Percentiles rank a stretch among this genome's conserved stretches.
These are phyloP conservation scores for Hetaerina titia DNA, from an alignment of 2,888 invertebrate genomes.

Conservation along the genomic window DNA sequence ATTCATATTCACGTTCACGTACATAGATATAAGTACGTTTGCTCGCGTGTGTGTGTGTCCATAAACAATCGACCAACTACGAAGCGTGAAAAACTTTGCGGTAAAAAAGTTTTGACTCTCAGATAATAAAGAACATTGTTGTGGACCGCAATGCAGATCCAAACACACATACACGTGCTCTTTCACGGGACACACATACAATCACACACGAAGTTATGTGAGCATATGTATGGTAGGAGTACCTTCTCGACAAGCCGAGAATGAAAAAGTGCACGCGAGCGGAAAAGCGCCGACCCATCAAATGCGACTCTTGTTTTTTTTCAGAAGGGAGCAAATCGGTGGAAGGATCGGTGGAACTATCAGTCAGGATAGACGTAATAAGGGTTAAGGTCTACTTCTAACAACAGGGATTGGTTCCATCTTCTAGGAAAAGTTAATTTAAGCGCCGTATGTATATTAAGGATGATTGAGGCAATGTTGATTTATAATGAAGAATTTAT, in stretches of 20 bases:
- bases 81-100: neutral
- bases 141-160: conserved; percentile 49
- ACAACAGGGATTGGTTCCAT: neutral
- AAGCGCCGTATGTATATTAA: neutral
- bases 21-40: neutral
- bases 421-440: neutral
- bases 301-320: neutral
- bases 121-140: conserved; percentile 22
- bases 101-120: neutral
- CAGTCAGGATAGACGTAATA: neutral
- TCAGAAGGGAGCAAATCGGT: neutral
- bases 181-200: neutral
- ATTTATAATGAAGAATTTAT: neutral
- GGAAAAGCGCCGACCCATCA: neutral
- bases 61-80: neutral
- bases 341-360: neutral
- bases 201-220: neutral
- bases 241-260: neutral
- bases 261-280: neutral
- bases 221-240: neutral
- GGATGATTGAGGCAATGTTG: neutral
- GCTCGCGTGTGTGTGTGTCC: neutral
- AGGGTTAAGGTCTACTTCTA: neutral
- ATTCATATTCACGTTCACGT: neutral
- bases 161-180: neutral